These are phyloP conservation scores for Montipora foliosa DNA, from an alignment of 64 coral and sea anemone species.

Conservation along the genomic window DNA sequence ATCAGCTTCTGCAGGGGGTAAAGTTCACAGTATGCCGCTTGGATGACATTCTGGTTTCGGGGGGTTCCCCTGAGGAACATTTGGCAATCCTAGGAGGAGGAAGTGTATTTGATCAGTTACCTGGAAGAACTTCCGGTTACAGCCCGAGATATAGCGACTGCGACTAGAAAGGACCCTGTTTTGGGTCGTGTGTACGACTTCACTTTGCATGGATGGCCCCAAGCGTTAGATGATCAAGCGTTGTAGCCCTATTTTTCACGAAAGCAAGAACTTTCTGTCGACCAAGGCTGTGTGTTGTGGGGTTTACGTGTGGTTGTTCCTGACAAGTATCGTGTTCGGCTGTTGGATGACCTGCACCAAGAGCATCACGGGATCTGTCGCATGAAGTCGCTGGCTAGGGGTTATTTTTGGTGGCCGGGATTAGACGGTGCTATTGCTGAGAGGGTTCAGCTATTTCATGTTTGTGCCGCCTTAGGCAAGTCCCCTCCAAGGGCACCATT, in stretches of 20 bases:
- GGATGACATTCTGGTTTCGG: too few species aligned
- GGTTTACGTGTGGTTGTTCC: not conserved
- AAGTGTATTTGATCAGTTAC: too few species aligned
- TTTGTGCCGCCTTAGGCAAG: not conserved
- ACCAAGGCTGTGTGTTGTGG: conserved; percentile 17
- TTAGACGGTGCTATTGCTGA: not conserved
- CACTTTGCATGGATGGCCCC: not conserved
- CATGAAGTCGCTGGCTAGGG: conserved; percentile 22
- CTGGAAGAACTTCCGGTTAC: not conserved
- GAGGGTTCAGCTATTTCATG: conserved; percentile 2
- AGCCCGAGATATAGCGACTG: not conserved
- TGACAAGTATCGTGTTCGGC: not conserved
- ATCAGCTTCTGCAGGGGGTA: too few species aligned
- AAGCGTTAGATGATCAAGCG: not conserved
- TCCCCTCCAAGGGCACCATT: not conserved
- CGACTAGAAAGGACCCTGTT: not conserved
- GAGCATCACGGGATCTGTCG: conserved; percentile 3
- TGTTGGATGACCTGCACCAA: conserved; percentile 17
- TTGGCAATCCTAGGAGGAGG: too few species aligned
- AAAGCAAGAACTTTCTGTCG: not conserved
- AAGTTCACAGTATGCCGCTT: too few species aligned
- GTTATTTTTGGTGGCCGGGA: conserved; percentile 17
- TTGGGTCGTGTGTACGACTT: not conserved
- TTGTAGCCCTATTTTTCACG: not conserved
- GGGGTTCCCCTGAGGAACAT: too few species aligned